These are phyloP conservation scores for Crypturellus undulatus DNA, from an alignment of 2,113 vertebrate species.

Conservation along the genomic window DNA sequence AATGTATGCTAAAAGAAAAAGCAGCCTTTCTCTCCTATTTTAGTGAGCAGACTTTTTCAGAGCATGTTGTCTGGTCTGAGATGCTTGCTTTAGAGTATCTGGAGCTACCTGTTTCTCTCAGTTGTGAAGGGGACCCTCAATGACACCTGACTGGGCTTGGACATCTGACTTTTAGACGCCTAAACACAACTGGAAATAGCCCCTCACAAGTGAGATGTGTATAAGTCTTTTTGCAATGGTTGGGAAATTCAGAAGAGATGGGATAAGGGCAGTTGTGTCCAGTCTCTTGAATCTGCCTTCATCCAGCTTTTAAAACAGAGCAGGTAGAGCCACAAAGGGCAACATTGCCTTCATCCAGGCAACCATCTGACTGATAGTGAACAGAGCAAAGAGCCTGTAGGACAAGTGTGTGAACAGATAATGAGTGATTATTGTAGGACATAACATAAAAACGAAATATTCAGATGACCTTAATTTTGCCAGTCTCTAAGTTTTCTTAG, in stretches of 20 bases:
- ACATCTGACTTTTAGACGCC: background rate
- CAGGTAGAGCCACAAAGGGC: no score
- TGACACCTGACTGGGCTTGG: background rate
- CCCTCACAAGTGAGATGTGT: background rate
- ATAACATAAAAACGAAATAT: background rate
- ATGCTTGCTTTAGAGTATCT: background rate
- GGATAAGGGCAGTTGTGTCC: background rate
- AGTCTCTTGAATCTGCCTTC: background rate
- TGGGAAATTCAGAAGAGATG: background rate
- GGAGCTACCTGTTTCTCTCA: background rate
- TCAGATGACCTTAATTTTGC: background rate
- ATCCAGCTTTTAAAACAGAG: background rate
- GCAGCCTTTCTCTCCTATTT: background rate
- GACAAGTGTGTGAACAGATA: background rate
- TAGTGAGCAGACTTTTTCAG: background rate
- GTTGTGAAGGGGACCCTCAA: background rate
- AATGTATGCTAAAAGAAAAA: background rate
- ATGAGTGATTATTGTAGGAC: background rate
- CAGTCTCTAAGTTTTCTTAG: background rate
- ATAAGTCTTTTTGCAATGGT: background rate
- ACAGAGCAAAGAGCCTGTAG: background rate
- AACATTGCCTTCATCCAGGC: background rate
- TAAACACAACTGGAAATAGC: background rate
- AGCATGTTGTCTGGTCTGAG: background rate
- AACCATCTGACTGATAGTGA: background rate